Percentiles rank a stretch among this genome's conserved stretches.
These are phyloP conservation scores for Zoanthus gigantus DNA, from an alignment of 92 coral and sea anemone species.

Conservation along the genomic window DNA sequence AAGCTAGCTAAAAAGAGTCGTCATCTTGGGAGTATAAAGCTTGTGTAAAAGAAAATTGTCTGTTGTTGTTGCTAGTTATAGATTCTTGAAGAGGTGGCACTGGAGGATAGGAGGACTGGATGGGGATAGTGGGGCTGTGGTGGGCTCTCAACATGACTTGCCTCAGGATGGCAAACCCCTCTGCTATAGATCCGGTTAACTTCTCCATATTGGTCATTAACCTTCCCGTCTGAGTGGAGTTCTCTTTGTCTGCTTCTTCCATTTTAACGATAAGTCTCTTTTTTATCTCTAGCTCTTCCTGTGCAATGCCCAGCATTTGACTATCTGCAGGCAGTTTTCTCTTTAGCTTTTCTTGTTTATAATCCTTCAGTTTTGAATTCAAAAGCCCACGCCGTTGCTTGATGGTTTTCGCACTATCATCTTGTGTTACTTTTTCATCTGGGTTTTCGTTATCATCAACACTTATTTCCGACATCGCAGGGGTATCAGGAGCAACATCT, in stretches of 20 bases:
- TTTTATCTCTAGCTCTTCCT: slow-evolving; percentile 44
- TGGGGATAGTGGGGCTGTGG: slow-evolving; percentile 8
- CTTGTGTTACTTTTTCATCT: neutral
- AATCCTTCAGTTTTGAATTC: slow-evolving; percentile 27
- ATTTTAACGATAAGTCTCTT: slow-evolving; percentile 36
- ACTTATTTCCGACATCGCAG: neutral
- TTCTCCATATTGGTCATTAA: slow-evolving; percentile 52
- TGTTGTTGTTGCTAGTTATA: neutral
- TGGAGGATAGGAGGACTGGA: too few species aligned
- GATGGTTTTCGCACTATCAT: neutral
- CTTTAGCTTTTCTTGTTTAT: neutral
- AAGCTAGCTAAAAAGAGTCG: neutral
- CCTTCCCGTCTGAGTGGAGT: slow-evolving; percentile 47
- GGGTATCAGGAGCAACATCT: neutral
- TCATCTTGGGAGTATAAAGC: slow-evolving; percentile 20
- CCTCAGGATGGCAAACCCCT: slow-evolving; percentile 61
- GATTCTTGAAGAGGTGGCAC: neutral
- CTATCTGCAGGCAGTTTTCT: slow-evolving; percentile 36
- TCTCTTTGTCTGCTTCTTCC: slow-evolving; percentile 40
- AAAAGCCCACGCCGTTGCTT: neutral
- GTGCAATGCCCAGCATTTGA: slow-evolving; percentile 22
- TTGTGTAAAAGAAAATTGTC: slow-evolving; percentile 18
- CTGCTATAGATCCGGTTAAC: slow-evolving; percentile 56
- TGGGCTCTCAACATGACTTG: slow-evolving; percentile 32
- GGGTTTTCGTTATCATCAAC: neutral